Base-by-base conservation (phyloP, 2,888 invertebrate genomes). In the Cataglyphis rosenhaueri region DNA sequence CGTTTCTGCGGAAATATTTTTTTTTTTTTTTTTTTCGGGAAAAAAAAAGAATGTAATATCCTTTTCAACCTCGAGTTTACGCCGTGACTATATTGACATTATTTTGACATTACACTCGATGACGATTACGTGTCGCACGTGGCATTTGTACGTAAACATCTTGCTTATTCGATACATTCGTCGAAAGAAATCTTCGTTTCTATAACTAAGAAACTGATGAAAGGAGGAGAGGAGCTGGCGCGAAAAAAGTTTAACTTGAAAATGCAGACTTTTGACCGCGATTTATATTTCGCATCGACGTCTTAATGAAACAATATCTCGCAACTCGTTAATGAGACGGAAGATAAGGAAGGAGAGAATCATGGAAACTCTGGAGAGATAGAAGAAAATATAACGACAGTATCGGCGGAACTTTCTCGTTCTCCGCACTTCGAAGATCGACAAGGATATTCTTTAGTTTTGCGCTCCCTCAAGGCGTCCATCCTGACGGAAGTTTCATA, bases 391-490 rank as follows among this genome's bases (percentile, higher is more conserved):
- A 75, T 79, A 82, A 78, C 78, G 66, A 76, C 62, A 62, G 64
- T 66, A 68, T 82, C 82, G 87, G 21, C 68, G 64, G 82, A 86
- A 86, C 79, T 84, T 82, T 71, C 57, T 38, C 82, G 55, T 74
- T 83, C 71, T 79, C 82, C 73, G 59, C 74, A 73, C 78, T 64
- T 29, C 9, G 68, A 59, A 25, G 83, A 87, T 88, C 84, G 78
- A 57, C 78, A 79, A 84, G 83, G 84, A 86, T 87, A 87, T 86
- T 88, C 86, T 84, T 82, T 81, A 82, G 66, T 64, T 75, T 75
- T 68, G 29, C 76, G 32, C 65, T 66, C 81, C 82, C 65, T 64
- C 64, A 68, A 68, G 81, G 81, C 78, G 48, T 35, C 78, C 48
- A 59, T 35, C 78, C 48, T 85, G 35, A 61, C 61, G 44, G 61